Evolutionary conservation across 2,113 vertebrate genomes (phyloP).

Genomic region (Laticauda laticaudata): DNA sequence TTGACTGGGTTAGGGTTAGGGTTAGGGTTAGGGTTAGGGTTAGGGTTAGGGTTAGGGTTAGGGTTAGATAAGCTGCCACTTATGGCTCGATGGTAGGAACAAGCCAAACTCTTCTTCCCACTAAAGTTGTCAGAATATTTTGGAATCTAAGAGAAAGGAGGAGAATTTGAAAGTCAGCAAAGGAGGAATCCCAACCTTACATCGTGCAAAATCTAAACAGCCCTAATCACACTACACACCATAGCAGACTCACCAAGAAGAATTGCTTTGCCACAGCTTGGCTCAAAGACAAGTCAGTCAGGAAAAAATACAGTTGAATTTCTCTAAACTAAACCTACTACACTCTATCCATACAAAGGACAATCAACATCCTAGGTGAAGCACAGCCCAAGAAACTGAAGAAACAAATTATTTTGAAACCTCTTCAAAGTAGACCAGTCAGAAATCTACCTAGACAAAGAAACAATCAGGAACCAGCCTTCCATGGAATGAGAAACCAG

Average conservation of each 20-base stretch:
- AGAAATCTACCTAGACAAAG: neutral
- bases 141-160: neutral
- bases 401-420: neutral
- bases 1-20: too few species aligned
- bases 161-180: neutral
- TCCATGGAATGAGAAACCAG: neutral
- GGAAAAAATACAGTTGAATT: neutral
- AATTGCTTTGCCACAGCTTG: neutral
- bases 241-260: neutral
- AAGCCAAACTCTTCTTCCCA: neutral
- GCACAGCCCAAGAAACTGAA: neutral
- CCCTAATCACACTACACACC: neutral
- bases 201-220: neutral
- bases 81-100: neutral
- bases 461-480: neutral
- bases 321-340: neutral
- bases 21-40: too few species aligned
- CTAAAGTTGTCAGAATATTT: neutral
- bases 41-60: too few species aligned
- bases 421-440: neutral
- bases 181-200: neutral
- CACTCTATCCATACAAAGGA: neutral
- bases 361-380: neutral
- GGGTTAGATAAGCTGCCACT: neutral
- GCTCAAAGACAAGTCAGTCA: neutral